These are phyloP conservation scores for Lacanobia wlatinum DNA, from an alignment of 2,888 invertebrate species.

Conservation along the genomic window DNA sequence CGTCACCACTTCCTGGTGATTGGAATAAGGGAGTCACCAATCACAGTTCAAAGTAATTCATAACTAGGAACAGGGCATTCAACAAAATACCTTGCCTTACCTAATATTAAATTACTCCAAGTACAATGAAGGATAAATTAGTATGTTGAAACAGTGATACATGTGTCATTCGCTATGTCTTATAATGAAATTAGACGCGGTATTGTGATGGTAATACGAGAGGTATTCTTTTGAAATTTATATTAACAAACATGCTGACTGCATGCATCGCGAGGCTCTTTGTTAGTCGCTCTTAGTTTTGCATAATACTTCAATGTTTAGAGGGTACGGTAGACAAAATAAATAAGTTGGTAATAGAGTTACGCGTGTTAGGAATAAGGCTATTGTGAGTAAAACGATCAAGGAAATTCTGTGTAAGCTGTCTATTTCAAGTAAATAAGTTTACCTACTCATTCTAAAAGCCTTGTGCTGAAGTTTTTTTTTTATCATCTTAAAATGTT, in stretches of 20 bases:
- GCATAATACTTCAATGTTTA: conserved; percentile 56
- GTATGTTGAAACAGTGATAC: conserved; percentile 52
- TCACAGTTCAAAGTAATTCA: neutral
- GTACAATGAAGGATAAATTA: conserved; percentile 57
- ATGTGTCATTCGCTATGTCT: conserved; percentile 49
- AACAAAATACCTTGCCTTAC: conserved; percentile 29
- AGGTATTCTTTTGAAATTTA: conserved; percentile 65
- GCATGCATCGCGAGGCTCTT: conserved; percentile 52
- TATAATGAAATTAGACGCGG: conserved; percentile 59
- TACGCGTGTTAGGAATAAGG: neutral
- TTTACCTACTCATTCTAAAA: neutral
- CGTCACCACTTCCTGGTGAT: too few relatives aligned
- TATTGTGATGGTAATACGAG: conserved; percentile 61
- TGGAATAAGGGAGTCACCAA: neutral
- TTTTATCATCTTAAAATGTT: neutral
- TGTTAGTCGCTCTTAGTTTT: conserved; percentile 56
- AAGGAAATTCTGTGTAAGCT: neutral
- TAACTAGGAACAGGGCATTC: neutral
- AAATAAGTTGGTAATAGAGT: conserved; percentile 8
- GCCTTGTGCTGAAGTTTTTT: too few relatives aligned
- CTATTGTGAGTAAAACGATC: neutral
- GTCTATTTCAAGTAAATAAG: neutral
- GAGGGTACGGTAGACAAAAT: conserved; percentile 23
- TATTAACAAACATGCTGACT: conserved; percentile 61
- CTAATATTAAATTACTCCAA: conserved; percentile 51